phyloP scores from a whole-genome alignment of 2,113 vertebrate genomes.

The Alexandromys fortis region DNA sequence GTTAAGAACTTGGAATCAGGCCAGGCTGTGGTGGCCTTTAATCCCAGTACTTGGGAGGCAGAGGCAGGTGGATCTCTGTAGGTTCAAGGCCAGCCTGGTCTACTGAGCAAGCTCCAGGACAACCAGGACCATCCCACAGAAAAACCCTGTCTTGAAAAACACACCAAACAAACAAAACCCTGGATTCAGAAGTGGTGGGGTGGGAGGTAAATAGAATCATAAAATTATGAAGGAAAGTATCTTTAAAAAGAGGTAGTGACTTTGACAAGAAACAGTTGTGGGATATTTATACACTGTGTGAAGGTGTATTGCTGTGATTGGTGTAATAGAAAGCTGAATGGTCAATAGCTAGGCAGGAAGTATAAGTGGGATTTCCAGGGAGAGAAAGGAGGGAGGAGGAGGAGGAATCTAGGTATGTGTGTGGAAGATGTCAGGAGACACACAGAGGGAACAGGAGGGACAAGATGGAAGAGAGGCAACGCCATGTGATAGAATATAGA shows the following conservation, averaged over 20 bases:
- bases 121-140: no score
- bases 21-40: no score
- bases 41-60: no score
- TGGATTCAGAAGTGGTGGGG: neutral
- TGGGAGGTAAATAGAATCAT: neutral
- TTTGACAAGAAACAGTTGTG: neutral
- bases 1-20: no score
- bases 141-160: no score
- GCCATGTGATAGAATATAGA: neutral
- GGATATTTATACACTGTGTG: neutral
- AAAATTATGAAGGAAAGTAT: neutral
- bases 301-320: neutral
- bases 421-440: neutral
- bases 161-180: no score
- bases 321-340: neutral
- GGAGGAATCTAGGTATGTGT: neutral
- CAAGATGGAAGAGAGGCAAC: neutral
- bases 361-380: neutral
- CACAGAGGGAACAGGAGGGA: neutral
- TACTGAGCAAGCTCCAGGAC: no score
- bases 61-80: no score
- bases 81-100: no score
- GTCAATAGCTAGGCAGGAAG: neutral
- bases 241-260: neutral
- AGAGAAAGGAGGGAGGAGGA: neutral